Evolutionary conservation across 1,140 invertebrate genomes (phyloP), one percentile per base, ranked within the genome.

Genomic region (Sipha flava): DNA sequence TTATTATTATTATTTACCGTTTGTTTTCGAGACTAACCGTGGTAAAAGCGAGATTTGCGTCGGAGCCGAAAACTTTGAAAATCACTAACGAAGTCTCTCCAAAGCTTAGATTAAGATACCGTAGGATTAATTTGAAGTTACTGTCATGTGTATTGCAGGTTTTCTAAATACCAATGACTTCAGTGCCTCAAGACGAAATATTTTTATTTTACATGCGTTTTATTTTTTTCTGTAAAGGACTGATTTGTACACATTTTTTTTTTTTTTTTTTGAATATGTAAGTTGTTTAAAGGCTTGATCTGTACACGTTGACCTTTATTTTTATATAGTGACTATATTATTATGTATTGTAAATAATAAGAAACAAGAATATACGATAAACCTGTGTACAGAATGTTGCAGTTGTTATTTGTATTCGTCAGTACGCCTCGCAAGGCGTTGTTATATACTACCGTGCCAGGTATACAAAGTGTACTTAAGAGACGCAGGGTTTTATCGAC

Each of bases 211-310:
- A 77, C 34, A 59, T 12, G n/a, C 14, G 23, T 59, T 70, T 49
- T 12, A 12, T 43, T 5, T 43, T 43, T 43, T 12, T 64, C 45
- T 68, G 45, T 77, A 77, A 77, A 43, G 73, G 73, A 77, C 73
- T 77, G 73, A 77, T 57, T 77, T 77, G 73, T 77, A 77, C 21
- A 57, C 31, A 77, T 75, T 43, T 77, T 77, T 77, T 75, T 75
- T 75, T 52, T 73, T 34, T 64, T 31, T 37, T n/a, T n/a, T n/a
- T n/a, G 4, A 59, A 70, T 47, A 5, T 47, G 29, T n/a, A 16
- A 57, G 18, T 77, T 59, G 52, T 59, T 59, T 43, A 77, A 54
- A 77, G 29, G 49, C 26, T 57, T 68, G 23, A 68, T 40, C 9
- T 68, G 62, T 23, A 75, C 2, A 18, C 16, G 16, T 34, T 43